Percentiles rank a stretch among this genome's conserved stretches.
phyloP scores from a whole-genome alignment of 2,888 invertebrate genomes.

The Busseola fusca region DNA sequence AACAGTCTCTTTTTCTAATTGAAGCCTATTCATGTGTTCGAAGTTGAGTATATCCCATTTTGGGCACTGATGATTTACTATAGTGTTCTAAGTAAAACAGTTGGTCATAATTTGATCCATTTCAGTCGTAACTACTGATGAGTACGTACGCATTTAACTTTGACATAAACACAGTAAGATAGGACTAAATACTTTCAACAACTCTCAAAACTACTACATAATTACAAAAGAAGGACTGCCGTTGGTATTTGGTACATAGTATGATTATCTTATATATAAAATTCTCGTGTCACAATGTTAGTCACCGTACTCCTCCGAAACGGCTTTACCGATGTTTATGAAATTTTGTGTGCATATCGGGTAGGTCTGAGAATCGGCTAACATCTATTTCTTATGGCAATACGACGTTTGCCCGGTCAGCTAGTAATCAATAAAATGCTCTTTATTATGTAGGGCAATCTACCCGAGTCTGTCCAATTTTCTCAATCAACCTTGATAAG shows the following conservation, averaged over 20 bases:
- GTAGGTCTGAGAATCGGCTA: no score
- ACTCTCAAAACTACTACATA: not conserved
- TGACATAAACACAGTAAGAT: not conserved
- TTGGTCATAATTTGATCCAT: not conserved
- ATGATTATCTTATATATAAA: no score
- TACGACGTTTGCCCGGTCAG: no score
- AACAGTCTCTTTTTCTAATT: not conserved
- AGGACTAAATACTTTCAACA: not conserved
- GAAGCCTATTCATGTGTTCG: not conserved
- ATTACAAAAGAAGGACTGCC: not conserved
- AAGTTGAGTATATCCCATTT: not conserved
- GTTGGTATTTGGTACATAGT: not conserved
- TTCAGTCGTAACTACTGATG: not conserved
- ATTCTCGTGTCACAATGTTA: no score
- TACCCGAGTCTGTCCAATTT: no score
- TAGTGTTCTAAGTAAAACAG: not conserved
- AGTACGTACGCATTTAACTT: not conserved
- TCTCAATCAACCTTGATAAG: no score
- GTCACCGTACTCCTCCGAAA: no score
- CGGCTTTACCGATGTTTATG: no score
- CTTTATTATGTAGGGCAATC: no score
- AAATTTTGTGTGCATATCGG: no score
- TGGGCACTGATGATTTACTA: not conserved
- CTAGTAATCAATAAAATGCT: no score
- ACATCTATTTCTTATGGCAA: no score